These are phyloP conservation scores for Siniperca knerii DNA, from an alignment of 2,113 vertebrate species.

Conservation along the genomic window DNA sequence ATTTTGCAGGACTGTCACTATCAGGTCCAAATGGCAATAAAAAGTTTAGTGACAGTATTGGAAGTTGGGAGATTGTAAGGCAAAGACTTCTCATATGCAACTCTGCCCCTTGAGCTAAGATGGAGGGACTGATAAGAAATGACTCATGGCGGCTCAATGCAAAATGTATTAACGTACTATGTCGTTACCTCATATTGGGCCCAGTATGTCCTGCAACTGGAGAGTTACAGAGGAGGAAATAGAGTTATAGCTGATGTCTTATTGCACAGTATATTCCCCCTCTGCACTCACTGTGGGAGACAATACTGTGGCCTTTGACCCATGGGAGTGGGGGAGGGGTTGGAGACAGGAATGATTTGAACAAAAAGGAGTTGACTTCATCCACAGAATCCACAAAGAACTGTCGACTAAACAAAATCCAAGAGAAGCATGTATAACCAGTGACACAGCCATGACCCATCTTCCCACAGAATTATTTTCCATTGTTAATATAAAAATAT, in stretches of 20 bases:
- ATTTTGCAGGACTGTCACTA: constrained; percentile 65
- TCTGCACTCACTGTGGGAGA: constrained; percentile 35
- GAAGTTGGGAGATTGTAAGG: constrained; percentile 54
- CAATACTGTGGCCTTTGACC: constrained; percentile 63
- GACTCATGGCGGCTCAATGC: constrained; percentile 65
- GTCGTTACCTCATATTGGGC: constrained; percentile 61
- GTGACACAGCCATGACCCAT: constrained; percentile 1
- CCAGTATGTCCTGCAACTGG: constrained; percentile 46
- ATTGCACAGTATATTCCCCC: constrained; percentile 57
- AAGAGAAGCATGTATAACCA: constrained; percentile 3
- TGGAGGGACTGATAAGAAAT: constrained; percentile 59
- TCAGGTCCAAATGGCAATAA: constrained; percentile 67
- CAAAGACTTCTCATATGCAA: constrained; percentile 59
- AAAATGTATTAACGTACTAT: constrained; percentile 74
- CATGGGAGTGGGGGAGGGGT: neutral
- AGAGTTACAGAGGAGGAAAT: constrained; percentile 50
- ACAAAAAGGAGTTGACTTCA: neutral
- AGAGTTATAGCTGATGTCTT: constrained; percentile 53
- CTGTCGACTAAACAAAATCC: neutral
- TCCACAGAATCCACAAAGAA: neutral
- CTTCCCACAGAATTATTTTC: neutral
- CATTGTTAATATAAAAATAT: neutral
- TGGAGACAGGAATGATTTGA: neutral
- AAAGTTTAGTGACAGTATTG: constrained; percentile 62
- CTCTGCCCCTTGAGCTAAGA: constrained; percentile 48